Base-by-base conservation (phyloP, 2,113 vertebrate species). In the Bujurquina vittata region DNA sequence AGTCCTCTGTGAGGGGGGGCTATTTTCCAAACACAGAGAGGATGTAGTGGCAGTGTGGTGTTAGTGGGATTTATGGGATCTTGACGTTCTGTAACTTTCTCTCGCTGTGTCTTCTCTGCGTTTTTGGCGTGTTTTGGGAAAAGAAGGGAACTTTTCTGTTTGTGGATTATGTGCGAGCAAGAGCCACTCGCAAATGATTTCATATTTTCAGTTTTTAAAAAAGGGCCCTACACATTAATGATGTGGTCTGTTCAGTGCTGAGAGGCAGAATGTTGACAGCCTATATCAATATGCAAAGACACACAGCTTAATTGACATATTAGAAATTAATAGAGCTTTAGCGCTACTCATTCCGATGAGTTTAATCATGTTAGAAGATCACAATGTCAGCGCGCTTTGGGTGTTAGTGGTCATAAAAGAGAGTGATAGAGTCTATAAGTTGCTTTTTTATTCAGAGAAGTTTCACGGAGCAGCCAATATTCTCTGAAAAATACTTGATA, bases 51-150 rank as follows among this genome's bases (percentile, higher is more conserved):
- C 87, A 40, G 85, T 83, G 79, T 78, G 88, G 82, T 81, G 92
- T 92, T 76, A 84, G 84, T 72, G 29, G 74, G 60, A 40, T 94
- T 94, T 89, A 91, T 60, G 18, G 83, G 65, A 75, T 84, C 86
- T 77, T 86, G 87, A 87, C 87, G 67, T 87, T 87, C 77, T 84
- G 67, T 74, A 67, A 18, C 85, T 72, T 81, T 76, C 73, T 84
- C 57, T 69, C 20, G 4, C 63, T 31, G 67, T 49, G 54, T 84
- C 82, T 75, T 87, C 83, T 63, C 26, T 35, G 14, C 79, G 59
- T 40, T 43, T 43, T 40, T 35, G 23, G 43, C 59, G 40, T 43
- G 12, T 78, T 83, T 77, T 75, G 52, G 77, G 29, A 37, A 31
- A 10, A 7, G 15, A 17, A 17, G 12, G 23, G 2, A 35, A 22